Percentiles rank a stretch among this genome's conserved stretches.
Evolutionary conservation across 2,113 vertebrate species (phyloP).

Genomic region (Myanophis thanlyinensis): DNA sequence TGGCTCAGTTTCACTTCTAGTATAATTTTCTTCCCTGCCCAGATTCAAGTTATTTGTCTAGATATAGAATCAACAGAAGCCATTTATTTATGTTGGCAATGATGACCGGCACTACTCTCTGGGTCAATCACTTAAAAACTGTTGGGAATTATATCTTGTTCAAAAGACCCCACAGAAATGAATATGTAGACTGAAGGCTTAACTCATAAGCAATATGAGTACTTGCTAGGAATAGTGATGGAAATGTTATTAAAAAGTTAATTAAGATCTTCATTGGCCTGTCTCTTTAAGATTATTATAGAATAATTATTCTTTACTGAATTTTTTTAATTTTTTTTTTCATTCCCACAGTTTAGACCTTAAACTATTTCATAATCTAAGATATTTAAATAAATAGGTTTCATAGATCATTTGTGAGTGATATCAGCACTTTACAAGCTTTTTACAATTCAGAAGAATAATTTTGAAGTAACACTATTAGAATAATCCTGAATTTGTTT

Average conservation of each 20-base stretch:
- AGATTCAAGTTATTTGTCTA: constrained; percentile 55
- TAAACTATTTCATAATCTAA: neutral
- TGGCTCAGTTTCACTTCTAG: neutral
- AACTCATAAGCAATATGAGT: constrained; percentile 57
- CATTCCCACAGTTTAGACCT: neutral
- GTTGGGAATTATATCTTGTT: constrained; percentile 65
- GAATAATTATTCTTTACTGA: constrained; percentile 36
- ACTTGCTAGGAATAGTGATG: constrained; percentile 48
- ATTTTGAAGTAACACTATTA: neutral
- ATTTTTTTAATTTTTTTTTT: neutral
- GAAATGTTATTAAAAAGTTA: constrained; percentile 58
- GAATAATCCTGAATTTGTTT: neutral
- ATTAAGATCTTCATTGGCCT: constrained; percentile 56
- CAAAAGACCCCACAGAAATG: constrained; percentile 60
- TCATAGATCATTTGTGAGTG: neutral
- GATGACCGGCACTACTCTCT: constrained; percentile 72
- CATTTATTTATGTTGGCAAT: constrained; percentile 80
- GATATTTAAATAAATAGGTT: neutral
- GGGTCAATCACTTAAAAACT: constrained; percentile 73
- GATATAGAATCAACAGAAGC: constrained; percentile 60
- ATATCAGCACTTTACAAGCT: neutral
- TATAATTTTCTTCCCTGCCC: neutral
- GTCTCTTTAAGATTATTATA: constrained; percentile 28
- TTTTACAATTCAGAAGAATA: neutral
- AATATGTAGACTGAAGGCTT: constrained; percentile 63